These are phyloP conservation scores for Anthopleura xanthogrammica DNA, from an alignment of 92 coral and sea anemone species.

Conservation along the genomic window DNA sequence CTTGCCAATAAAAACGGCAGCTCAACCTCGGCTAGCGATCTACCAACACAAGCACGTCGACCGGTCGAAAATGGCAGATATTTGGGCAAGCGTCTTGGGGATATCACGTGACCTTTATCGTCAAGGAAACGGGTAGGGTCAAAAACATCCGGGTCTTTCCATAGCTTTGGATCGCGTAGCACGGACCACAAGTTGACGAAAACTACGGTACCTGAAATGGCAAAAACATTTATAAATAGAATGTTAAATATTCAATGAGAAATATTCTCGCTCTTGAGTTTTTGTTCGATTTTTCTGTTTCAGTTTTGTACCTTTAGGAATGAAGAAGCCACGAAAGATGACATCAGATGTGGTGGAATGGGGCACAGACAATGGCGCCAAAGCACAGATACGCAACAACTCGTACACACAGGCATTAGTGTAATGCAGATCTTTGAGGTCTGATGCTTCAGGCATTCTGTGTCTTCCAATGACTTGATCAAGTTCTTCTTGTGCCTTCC, in stretches of 20 bases:
- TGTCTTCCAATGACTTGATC: conserved; percentile 56
- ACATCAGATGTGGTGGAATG: conserved; percentile 68
- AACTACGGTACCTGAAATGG: conserved; percentile 48
- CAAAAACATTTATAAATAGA: too few species aligned
- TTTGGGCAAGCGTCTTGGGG: background rate
- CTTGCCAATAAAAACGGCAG: conserved; percentile 16
- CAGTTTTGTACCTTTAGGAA: conserved; percentile 55
- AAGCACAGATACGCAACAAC: conserved; percentile 49
- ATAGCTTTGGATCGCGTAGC: conserved; percentile 46
- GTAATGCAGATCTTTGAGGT: conserved; percentile 53
- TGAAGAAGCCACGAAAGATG: conserved; percentile 47
- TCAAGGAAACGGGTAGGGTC: conserved; percentile 70
- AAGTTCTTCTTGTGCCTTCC: conserved; percentile 60
- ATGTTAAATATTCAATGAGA: background rate
- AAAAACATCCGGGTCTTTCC: conserved; percentile 76
- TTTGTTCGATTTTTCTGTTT: background rate
- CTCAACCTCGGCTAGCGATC: conserved; percentile 20
- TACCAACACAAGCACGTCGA: conserved; percentile 21
- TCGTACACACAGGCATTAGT: conserved; percentile 65
- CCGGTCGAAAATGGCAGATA: conserved; percentile 32
- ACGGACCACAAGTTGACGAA: conserved; percentile 74
- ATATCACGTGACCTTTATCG: conserved; percentile 28
- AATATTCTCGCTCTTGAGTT: background rate
- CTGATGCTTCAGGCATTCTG: conserved; percentile 52
- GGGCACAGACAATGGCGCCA: conserved; percentile 59